Evolutionary conservation across 1,140 invertebrate species (phyloP).

Genomic region (Calliphora vicina): DNA sequence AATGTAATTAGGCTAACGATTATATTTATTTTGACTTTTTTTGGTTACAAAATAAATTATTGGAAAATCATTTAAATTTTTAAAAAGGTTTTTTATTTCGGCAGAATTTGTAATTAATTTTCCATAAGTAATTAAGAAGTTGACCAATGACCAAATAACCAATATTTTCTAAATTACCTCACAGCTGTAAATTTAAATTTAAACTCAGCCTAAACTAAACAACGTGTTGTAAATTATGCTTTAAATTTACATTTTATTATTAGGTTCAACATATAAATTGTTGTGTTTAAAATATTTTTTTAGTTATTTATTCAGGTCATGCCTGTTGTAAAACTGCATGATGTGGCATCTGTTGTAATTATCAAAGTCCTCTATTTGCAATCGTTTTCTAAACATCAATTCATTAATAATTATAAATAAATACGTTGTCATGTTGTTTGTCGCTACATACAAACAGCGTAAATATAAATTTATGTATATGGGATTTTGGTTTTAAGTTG

Average conservation of each 20-base stretch:
- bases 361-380: not conserved
- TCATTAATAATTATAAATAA: constrained; percentile 4
- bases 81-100: no score
- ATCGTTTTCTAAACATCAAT: not conserved
- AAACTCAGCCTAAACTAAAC: no score
- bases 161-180: no score
- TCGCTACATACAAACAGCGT: not conserved
- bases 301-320: no score
- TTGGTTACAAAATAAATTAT: not conserved
- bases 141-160: not conserved
- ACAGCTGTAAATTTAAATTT: no score
- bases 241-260: no score
- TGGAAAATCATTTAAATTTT: not conserved
- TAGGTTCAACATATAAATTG: no score
- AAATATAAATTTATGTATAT: not conserved
- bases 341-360: not conserved
- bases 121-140: not conserved
- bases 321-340: not conserved
- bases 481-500: not conserved
- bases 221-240: no score
- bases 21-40: not conserved
- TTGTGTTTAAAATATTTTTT: no score
- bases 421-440: not conserved
- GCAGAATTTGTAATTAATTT: not conserved
- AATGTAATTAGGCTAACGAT: not conserved